Conservation (phyloP, 92 coral and sea anemone species). For the Actinernus sp. region DNA sequence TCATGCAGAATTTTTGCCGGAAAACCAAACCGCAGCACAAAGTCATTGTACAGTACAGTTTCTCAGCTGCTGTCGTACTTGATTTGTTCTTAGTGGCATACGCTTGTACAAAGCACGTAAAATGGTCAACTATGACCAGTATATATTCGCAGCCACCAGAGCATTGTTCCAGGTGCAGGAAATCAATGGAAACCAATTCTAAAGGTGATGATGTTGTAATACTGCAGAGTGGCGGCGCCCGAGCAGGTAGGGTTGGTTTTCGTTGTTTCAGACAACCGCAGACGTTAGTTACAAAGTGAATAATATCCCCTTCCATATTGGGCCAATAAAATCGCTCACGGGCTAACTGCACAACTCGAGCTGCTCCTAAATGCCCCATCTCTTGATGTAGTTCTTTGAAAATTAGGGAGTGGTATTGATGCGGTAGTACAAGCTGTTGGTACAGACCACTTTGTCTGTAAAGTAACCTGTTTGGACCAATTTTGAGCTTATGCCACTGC, state of each 20-base stretch:
- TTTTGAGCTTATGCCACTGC: slow-evolving; percentile 18
- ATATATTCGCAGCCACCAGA: no score
- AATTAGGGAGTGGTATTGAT: slow-evolving; percentile 4
- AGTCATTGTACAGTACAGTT: no score
- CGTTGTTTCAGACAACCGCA: slow-evolving; percentile 58
- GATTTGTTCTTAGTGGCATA: no score
- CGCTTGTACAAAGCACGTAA: no score
- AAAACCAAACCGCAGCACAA: slow-evolving; percentile 10
- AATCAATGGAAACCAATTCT: slow-evolving; percentile 49
- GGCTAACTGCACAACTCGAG: slow-evolving; percentile 42
- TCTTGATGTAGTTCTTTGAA: slow-evolving; percentile 42
- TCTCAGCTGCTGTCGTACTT: no score
- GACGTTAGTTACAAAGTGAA: no score
- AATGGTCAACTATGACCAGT: no score
- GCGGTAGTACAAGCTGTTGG: neutral
- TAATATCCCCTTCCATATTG: no score
- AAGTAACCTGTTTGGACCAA: slow-evolving; percentile 9
- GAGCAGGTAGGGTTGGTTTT: slow-evolving; percentile 15
- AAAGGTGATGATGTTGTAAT: slow-evolving; percentile 32
- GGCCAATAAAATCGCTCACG: no score
- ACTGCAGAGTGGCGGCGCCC: slow-evolving; percentile 35
- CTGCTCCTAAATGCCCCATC: slow-evolving; percentile 56
- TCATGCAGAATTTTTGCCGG: slow-evolving; percentile 6
- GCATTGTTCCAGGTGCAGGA: slow-evolving; percentile 41
- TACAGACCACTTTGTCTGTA: neutral